Evolutionary conservation across 2,888 invertebrate species (phyloP).

Genomic region (Polydrusus tereticollis): DNA sequence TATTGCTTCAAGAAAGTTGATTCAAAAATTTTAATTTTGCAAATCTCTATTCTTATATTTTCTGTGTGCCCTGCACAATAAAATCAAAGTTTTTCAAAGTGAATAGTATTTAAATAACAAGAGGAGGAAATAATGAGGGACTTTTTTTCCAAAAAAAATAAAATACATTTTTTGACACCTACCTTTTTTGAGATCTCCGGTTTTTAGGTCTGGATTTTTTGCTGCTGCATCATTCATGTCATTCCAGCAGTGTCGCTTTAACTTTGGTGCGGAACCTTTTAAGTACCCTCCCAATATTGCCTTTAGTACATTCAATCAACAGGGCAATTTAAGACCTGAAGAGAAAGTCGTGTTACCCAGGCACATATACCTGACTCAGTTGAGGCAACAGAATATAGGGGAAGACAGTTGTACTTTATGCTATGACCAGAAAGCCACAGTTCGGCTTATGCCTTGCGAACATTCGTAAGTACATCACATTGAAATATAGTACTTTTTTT

Average conservation of each 20-base stretch:
- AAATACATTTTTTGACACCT: too few relatives aligned
- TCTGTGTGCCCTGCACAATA: too few relatives aligned
- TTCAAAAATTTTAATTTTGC: too few relatives aligned
- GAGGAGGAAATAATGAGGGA: too few relatives aligned
- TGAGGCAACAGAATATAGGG: slow-evolving; percentile 79
- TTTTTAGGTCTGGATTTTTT: slow-evolving; percentile 86
- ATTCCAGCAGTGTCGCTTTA: slow-evolving; percentile 94
- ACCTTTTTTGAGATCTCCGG: too few relatives aligned
- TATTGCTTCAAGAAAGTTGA: too few relatives aligned
- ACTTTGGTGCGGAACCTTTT: slow-evolving; percentile 89
- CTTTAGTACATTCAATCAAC: slow-evolving; percentile 83
- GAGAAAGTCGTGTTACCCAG: slow-evolving; percentile 86
- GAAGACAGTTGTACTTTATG: slow-evolving; percentile 92
- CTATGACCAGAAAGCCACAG: slow-evolving; percentile 83
- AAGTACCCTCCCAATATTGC: slow-evolving; percentile 77
- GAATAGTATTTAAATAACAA: too few relatives aligned
- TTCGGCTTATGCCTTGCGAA: slow-evolving; percentile 83
- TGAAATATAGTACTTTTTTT: neutral
- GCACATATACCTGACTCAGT: slow-evolving; percentile 81
- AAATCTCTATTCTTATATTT: too few relatives aligned
- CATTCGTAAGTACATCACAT: slow-evolving; percentile 76
- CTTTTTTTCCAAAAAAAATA: too few relatives aligned
- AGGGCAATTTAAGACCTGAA: slow-evolving; percentile 80
- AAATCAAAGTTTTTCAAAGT: too few relatives aligned
- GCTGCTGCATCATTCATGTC: slow-evolving; percentile 98